Evolutionary conservation across 2,797 vertebrate species (phyloP).

Genomic region (Cynopterus sphinx): DNA sequence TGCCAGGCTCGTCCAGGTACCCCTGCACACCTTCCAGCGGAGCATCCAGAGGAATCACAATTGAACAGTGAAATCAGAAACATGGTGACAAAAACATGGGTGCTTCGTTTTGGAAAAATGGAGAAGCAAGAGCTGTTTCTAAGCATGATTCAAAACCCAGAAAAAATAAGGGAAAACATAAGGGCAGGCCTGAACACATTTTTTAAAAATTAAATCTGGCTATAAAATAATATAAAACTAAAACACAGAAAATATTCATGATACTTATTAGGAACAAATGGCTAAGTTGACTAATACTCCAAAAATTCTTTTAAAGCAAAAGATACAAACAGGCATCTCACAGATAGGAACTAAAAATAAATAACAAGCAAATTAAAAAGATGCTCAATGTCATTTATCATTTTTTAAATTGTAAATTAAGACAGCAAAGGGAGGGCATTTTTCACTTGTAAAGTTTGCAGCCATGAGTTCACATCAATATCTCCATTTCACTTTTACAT

Average conservation of each 20-base stretch:
- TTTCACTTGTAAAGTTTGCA: background rate
- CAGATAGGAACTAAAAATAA: background rate
- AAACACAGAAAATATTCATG: background rate
- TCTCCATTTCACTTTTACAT: background rate
- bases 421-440: no score
- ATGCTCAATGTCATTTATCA: background rate
- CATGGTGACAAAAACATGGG: rapidly evolving
- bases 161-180: background rate
- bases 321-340: background rate
- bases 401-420: background rate
- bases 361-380: background rate
- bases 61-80: background rate
- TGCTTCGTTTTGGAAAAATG: background rate
- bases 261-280: background rate
- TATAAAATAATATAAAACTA: background rate
- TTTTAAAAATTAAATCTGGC: background rate
- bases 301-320: background rate
- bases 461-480: background rate
- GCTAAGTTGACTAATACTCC: background rate
- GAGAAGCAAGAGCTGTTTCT: background rate
- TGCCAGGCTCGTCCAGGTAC: no score
- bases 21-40: background rate
- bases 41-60: no score
- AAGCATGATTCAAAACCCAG: background rate
- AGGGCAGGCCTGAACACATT: background rate